Conservation (phyloP, 2,888 invertebrate species). For the Oligia strigilis region DNA sequence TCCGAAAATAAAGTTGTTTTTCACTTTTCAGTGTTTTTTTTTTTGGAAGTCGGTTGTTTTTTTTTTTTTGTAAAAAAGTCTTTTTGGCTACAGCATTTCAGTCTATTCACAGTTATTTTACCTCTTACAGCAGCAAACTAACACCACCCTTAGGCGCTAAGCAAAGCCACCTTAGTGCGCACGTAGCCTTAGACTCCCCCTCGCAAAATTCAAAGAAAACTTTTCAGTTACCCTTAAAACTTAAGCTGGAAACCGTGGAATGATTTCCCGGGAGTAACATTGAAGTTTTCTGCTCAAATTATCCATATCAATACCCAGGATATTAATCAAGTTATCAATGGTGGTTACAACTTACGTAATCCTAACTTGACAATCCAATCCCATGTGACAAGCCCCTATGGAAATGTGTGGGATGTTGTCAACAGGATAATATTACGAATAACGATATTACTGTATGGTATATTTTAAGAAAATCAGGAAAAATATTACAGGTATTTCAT, state of each 20-base stretch:
- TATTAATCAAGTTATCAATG: slow-evolving; percentile 63
- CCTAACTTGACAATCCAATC: slow-evolving; percentile 76
- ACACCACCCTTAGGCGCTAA: no score
- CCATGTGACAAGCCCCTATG: slow-evolving; percentile 70
- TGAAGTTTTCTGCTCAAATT: slow-evolving; percentile 35
- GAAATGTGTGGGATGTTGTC: slow-evolving; percentile 42
- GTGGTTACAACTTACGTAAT: slow-evolving; percentile 65
- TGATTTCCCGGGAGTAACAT: slow-evolving; percentile 35
- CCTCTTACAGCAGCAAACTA: no score
- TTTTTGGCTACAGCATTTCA: no score
- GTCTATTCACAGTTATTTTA: no score
- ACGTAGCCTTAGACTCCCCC: neutral
- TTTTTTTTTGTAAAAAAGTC: no score
- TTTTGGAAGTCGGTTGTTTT: no score
- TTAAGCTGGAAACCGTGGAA: slow-evolving; percentile 1
- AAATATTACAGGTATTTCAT: neutral
- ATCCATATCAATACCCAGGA: slow-evolving; percentile 47
- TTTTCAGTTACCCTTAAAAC: slow-evolving; percentile 1
- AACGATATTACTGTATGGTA: neutral
- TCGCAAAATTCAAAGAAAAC: slow-evolving; percentile 11
- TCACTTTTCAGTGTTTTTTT: no score
- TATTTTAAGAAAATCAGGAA: no score
- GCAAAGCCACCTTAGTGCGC: no score
- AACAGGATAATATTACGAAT: slow-evolving; percentile 18
- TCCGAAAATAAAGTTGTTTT: no score